phyloP scores from a whole-genome alignment of 2,888 invertebrate species.

The Drosophila mimica region DNA sequence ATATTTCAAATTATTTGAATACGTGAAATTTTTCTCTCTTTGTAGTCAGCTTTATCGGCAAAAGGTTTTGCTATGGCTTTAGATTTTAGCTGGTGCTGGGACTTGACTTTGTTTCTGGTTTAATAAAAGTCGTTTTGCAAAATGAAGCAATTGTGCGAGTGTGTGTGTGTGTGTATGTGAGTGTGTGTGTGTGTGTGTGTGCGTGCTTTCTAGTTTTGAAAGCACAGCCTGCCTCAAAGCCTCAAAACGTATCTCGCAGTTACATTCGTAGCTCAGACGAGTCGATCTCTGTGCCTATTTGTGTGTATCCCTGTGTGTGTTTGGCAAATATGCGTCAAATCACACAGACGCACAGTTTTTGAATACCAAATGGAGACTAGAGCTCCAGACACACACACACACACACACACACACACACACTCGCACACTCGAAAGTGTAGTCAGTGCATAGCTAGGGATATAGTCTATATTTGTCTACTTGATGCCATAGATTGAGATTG shows the following conservation, averaged over 20 bases:
- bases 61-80: constrained; percentile 61
- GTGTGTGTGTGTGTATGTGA: constrained; percentile 30
- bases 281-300: constrained; percentile 22
- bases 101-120: constrained; percentile 60
- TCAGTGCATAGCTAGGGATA: constrained; percentile 36
- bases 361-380: constrained; percentile 75
- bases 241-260: constrained; percentile 54
- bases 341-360: constrained; percentile 79
- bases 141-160: constrained; percentile 76
- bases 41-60: constrained; percentile 51
- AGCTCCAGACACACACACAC: constrained; percentile 20
- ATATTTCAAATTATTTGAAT: background rate
- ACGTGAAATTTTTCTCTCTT: background rate
- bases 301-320: constrained; percentile 44
- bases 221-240: constrained; percentile 46
- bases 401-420: background rate
- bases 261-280: constrained; percentile 53
- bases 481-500: constrained; percentile 75
- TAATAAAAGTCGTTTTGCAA: constrained; percentile 77
- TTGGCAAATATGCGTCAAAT: constrained; percentile 79
- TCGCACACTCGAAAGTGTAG: constrained; percentile 11
- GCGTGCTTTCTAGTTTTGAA: constrained; percentile 57
- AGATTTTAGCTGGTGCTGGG: constrained; percentile 53
- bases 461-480: constrained; percentile 77
- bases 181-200: constrained; percentile 40